A percentile compares a stretch with the other conserved stretches of the same genome.
Evolutionary conservation across 2,797 vertebrate genomes (phyloP).

Genomic region (Neostethus bicornis): DNA sequence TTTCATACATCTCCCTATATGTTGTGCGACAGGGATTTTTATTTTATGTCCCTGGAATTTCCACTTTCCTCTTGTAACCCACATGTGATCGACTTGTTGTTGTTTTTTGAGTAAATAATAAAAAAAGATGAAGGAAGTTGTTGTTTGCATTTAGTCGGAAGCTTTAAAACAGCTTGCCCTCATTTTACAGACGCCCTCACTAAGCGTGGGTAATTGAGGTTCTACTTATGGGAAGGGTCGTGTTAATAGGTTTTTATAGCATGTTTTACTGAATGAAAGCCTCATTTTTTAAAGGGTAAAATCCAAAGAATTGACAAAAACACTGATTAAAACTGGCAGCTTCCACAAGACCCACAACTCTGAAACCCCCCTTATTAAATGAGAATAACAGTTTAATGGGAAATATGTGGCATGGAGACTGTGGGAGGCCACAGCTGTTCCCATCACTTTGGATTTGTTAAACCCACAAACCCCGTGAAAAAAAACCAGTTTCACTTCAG

Average conservation of each 20-base stretch:
- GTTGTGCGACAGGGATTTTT: no score
- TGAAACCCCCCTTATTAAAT: constrained; percentile 26
- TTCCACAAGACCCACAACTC: constrained; percentile 11
- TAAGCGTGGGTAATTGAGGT: background rate
- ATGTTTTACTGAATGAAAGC: background rate
- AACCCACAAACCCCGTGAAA: no score
- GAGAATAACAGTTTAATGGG: constrained; percentile 8
- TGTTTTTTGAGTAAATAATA: no score
- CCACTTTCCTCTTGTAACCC: no score
- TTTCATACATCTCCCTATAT: no score
- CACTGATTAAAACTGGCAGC: background rate
- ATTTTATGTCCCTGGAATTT: no score
- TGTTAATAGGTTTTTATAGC: background rate
- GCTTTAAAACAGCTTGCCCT: no score
- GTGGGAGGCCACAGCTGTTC: constrained; percentile 1
- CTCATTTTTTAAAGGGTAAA: background rate
- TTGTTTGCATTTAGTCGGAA: no score
- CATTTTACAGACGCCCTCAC: background rate
- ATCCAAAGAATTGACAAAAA: background rate
- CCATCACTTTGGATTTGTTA: background rate
- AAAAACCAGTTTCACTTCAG: no score
- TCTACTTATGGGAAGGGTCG: background rate
- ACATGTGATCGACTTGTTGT: no score
- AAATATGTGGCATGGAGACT: constrained; percentile 5
- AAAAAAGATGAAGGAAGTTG: no score